Evolutionary conservation across 2,797 vertebrate species (phyloP), one percentile per base, ranked within the genome.

Genomic region (Catostomus latipinnis): DNA sequence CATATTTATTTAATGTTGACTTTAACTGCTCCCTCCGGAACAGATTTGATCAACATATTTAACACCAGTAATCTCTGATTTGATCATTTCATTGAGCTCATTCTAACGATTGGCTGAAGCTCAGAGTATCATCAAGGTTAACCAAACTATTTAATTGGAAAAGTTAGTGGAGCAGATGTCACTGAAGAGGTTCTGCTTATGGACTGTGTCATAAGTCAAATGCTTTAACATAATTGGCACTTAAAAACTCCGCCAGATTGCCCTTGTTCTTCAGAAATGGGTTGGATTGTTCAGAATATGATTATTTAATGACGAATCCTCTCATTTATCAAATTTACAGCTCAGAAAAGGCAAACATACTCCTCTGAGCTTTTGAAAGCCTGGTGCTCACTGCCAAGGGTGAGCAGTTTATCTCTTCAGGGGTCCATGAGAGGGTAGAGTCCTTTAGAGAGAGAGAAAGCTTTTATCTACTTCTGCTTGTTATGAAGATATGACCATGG

Each of bases 281-380:
- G 81, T 90, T 91, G 92, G 91, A 92, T 92, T 92, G 85, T 84
- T 87, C 88, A 85, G 84, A 92, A 91, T 91, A 89, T 89, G 84
- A 91, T 81, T 81, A 85, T 86, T 87, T 74, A 89, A 86, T 50
- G 86, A 82, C 78, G 82, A 88, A 89, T 89, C 78, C 75, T 77
- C 80, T 89, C 88, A 91, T 89, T 91, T 91, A 91, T 92, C 89
- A 91, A 91, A 91, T 92, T 88, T 92, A 91, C 84, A 81, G 87
- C 89, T 88, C 83, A 81, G 86, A 86, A 89, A 88, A 91, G 76
- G 84, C 73, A 91, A 86, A 86, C 74, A 22, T 86, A 87, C 87
- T 86, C 77, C 87, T 91, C 85, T 82, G 84, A 69, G 58, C 67
- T 71, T 60, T 76, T 88, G 88, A 90, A 81, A 71, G 75, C 4